Base-by-base conservation (phyloP, 2,888 invertebrate species). In the Rhagium mordax region DNA sequence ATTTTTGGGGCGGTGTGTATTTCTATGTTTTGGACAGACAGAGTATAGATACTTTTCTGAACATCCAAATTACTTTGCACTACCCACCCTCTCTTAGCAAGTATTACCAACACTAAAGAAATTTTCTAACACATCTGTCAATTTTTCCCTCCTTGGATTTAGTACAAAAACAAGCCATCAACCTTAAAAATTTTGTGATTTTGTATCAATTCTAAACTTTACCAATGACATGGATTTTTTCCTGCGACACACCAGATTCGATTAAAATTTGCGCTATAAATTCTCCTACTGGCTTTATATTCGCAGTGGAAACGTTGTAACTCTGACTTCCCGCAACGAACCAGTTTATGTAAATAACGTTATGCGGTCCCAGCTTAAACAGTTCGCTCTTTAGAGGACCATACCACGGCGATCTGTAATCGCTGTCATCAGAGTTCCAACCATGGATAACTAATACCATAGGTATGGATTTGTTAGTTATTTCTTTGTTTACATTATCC, bases 371-470 rank as follows among this genome's bases (percentile, higher is more conserved):
- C 48, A 85, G 77, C 57, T 82, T 74, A 48, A 89, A 84, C 72
- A 87, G 89, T 16, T 84, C 87, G 70, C 86, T 81, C 83, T 86
- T 89, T 79, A 89, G 82, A 1, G 85, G 78, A 15, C 81, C 47
- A 47, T 72, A 79, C 79, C 77, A 88, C 4, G 84, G 81, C 48
- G 87, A 87, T 47, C 83, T 84, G n/a, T n/a, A n/a, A n/a, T n/a
- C n/a, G n/a, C n/a, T n/a, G 41, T 86, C 86, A 70, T 87, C 88
- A 0, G 88, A 88, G 64, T 88, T 88, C 88, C 88, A 90, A n/a
- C 90, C 90, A 69, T 90, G 90, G 21, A 89, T 87, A 47, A 90
- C 84, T 8, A 89, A 81, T 77, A 89, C 88, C 0, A 89, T 89
- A 61, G 85, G 84, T 20, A 81, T 47, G 6, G 78, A 73, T 67